Evolutionary conservation across 2,797 vertebrate species (phyloP), one percentile per base, ranked within the genome.

Genomic region (Pseudochirops cupreus): DNA sequence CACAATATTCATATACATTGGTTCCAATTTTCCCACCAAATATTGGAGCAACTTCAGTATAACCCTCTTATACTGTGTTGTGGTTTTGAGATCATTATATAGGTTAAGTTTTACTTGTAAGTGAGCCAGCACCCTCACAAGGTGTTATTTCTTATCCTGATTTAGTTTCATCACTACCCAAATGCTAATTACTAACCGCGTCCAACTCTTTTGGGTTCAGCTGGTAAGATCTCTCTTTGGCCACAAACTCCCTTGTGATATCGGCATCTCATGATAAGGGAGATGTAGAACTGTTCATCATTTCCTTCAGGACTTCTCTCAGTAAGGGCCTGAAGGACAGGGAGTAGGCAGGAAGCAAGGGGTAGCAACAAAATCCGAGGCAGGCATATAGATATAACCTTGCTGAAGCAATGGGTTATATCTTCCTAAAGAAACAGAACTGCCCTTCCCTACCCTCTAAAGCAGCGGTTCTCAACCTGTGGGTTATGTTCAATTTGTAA

Each of bases 361-460:
- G 21, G 26, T 39, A 53, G 29, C 29, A 53, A 31, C 50, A 90
- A 52, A 26, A 53, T 31, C 50, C 50, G 53, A 53, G 39, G 21
- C 18, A 90, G 9, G 5, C 9, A 28, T 18, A 39, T 28, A 53
- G n/a, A 28, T 18, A 39, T 28, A 53, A 52, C 21, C 6, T 29
- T 29, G n/a, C 0, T 57, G 33, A n/a, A 93, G 93, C 18, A 91
- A 52, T 18, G 53, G 14, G 12, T 10, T 31, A 1, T 91, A 56
- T 92, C 53, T 97, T 93, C 82, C 94, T 18, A 91, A 57, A 58
- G 74, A 95, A 91, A 92, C 6, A 58, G 24, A 46, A 12, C 91
- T 4, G 14, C 31, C 74, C 33, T 93, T 56, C 87, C 74, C 92
- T 82, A 53, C 0, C 56, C 33, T 24, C 13, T n/a, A 94, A 90